phyloP scores from a whole-genome alignment of 2,113 vertebrate species.

The Pachypanchax playfairii region DNA sequence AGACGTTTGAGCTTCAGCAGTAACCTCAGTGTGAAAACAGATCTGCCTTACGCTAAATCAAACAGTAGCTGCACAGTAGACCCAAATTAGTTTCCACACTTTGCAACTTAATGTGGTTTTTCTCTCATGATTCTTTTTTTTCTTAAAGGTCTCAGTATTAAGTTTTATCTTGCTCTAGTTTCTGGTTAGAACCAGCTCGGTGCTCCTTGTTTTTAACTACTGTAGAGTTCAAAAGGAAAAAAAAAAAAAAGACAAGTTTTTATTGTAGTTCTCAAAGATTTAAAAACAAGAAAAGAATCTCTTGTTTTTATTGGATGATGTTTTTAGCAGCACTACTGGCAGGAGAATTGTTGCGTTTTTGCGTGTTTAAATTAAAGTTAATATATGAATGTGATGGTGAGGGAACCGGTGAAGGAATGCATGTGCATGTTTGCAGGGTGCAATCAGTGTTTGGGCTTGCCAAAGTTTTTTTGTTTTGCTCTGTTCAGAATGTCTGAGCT shows the following conservation, averaged over 20 bases:
- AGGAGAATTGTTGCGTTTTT: conserved; percentile 11
- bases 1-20: background rate
- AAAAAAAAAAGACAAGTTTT: conserved; percentile 13
- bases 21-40: conserved; percentile 4
- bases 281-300: too few species aligned
- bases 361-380: conserved; percentile 13
- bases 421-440: conserved; percentile 16
- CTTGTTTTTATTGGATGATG: conserved; percentile 19
- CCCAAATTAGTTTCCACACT: background rate
- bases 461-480: conserved; percentile 40
- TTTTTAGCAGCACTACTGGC: conserved; percentile 39
- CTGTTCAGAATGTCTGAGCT: conserved; percentile 39
- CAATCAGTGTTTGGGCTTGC: conserved; percentile 29
- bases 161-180: conserved; percentile 1
- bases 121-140: background rate
- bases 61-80: background rate
- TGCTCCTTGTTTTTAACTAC: conserved; percentile 16
- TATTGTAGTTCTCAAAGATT: too few species aligned
- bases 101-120: conserved; percentile 5
- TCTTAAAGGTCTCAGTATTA: background rate
- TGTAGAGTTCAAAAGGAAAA: conserved; percentile 23
- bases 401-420: conserved; percentile 17
- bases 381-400: conserved; percentile 8
- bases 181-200: conserved; percentile 30
- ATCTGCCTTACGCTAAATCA: conserved; percentile 39